phyloP scores from a whole-genome alignment of 2,113 vertebrate species.

The Shinisaurus crocodilurus region DNA sequence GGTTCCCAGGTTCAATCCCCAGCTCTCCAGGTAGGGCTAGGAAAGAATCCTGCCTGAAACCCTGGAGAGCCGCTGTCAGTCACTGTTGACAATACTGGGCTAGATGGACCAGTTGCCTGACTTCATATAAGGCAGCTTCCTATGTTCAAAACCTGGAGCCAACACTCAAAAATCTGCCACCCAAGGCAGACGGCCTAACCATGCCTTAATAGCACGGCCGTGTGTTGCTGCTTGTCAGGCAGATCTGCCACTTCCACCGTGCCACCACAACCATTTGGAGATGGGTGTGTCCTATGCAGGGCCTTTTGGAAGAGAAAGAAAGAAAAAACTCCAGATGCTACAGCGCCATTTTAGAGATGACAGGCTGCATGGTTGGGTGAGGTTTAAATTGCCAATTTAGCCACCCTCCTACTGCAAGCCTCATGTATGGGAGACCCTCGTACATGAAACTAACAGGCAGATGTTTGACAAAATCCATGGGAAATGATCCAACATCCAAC shows the following conservation, averaged over 20 bases:
- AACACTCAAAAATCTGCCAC: background rate
- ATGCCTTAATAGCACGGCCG: background rate
- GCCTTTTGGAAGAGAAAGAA: background rate
- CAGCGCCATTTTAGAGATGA: background rate
- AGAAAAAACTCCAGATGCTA: too few species aligned
- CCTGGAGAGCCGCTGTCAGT: too few species aligned
- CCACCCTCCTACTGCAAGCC: background rate
- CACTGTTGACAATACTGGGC: too few species aligned
- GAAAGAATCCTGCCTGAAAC: too few species aligned
- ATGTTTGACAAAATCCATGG: background rate
- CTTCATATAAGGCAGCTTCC: too few species aligned
- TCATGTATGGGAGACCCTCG: background rate
- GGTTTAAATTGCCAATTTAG: background rate
- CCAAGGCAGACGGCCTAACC: background rate
- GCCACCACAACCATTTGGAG: background rate
- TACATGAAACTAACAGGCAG: background rate
- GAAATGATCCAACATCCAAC: background rate
- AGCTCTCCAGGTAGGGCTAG: too few species aligned
- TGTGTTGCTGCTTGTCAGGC: background rate
- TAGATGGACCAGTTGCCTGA: too few species aligned
- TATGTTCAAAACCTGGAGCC: background rate
- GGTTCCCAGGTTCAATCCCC: too few species aligned
- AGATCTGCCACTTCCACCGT: background rate
- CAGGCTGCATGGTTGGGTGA: background rate
- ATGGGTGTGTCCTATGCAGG: background rate